These are phyloP conservation scores for Vimba vimba DNA, from an alignment of 2,113 vertebrate genomes.

Conservation along the genomic window DNA sequence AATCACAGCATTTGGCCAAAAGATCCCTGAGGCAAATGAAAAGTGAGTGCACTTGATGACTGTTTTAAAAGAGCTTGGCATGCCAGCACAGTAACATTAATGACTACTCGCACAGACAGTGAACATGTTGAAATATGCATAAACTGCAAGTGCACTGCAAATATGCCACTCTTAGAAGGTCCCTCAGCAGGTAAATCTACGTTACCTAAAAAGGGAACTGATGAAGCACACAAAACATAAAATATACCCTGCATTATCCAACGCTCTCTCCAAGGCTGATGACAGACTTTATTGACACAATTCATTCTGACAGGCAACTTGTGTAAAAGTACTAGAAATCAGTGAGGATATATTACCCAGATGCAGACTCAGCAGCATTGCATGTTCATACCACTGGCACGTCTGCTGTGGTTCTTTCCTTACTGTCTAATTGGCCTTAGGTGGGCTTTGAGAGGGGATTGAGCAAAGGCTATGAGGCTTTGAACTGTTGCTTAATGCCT, in stretches of 20 bases:
- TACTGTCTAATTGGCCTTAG: constrained; percentile 13
- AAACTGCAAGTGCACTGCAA: constrained; percentile 60
- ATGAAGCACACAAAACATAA: constrained; percentile 7
- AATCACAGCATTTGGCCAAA: not conserved
- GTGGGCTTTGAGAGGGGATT: constrained; percentile 36
- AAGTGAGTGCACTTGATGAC: constrained; percentile 39
- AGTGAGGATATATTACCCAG: not conserved
- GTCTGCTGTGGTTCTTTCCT: constrained; percentile 7
- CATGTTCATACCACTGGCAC: constrained; percentile 43
- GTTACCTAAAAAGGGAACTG: not conserved
- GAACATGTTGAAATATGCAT: constrained; percentile 52
- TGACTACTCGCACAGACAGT: constrained; percentile 58
- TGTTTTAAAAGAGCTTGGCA: constrained; percentile 58
- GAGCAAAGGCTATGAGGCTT: constrained; percentile 51
- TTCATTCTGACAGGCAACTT: not conserved
- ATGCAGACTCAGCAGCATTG: not conserved
- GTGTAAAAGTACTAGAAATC: not conserved
- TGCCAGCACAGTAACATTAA: constrained; percentile 46
- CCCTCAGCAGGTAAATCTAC: not conserved
- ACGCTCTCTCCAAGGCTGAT: not conserved
- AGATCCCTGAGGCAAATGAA: constrained; percentile 6
- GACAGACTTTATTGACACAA: not conserved
- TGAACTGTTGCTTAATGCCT: constrained; percentile 45
- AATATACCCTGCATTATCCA: constrained; percentile 1
- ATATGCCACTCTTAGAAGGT: constrained; percentile 1